Base-by-base conservation (phyloP, 1,140 invertebrate species). In the Drosophila hydei region DNA sequence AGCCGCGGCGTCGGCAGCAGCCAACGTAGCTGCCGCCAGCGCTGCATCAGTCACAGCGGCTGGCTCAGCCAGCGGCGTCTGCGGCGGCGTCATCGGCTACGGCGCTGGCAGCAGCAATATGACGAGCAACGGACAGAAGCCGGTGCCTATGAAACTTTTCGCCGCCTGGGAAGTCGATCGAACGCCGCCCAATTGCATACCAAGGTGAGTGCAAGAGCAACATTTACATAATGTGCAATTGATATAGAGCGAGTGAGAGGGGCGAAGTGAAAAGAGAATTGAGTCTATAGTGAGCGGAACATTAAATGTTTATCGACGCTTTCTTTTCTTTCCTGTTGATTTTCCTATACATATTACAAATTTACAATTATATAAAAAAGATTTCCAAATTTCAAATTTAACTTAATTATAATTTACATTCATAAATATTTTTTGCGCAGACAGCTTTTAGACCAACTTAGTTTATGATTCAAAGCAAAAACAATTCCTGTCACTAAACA, bases 151-250 rank as follows among this genome's bases (percentile, higher is more conserved):
- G 98, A 98, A 98, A 93, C 94, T 99, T 74, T 99, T 99, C 93
- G 97, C 98, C 67, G 98, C 97, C 77, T 98, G 97, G 97, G 98
- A 99, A 94, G 96, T 99, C 63, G 98, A 99, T 93, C 95, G 98
- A 91, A 98, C 97, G 64, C 97, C 98, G 48, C 95, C 98, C 67
- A 98, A 98, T 93, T 99, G 98, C 92, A 98, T 99, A 92, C 97
- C 98, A 91, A 97, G 97, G 97, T 98, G 94, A 93, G 81, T 87
- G 45, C 25, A 50, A 8, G 18, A 38, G 42, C 40, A 60, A 33
- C 42, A 36, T 47, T 64, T 61, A 60, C 40, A 42, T 67, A 56
- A 43, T 62, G 42, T 68, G 27, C 36, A 74, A 30, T 43, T 73
- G 27, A 51, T 63, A 14, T 19, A 12, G 18, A 38, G 9, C 21